Evolutionary conservation across 2,888 invertebrate genomes (phyloP).

Genomic region (Yponomeuta evonymella): DNA sequence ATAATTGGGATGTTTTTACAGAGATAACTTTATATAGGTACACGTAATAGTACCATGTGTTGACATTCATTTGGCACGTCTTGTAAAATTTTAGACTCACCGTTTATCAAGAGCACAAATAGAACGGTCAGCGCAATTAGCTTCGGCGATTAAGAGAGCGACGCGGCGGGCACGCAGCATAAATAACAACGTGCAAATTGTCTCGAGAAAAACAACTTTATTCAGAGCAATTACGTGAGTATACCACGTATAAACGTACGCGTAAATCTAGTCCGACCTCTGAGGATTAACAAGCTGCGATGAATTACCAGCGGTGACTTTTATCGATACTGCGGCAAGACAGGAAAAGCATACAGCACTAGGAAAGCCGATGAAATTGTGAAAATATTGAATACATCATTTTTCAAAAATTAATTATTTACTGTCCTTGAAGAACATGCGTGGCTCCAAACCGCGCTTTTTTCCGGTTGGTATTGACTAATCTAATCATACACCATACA

Average conservation of each 20-base stretch:
- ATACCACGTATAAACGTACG: slow-evolving; percentile 19
- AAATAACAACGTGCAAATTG: slow-evolving; percentile 29
- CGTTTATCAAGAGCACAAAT: slow-evolving; percentile 30
- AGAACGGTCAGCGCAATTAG: slow-evolving; percentile 32
- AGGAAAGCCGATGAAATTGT: not conserved
- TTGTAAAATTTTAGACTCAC: slow-evolving; percentile 29
- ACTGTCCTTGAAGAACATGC: too few species aligned
- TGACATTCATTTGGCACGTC: not conserved
- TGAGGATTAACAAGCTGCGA: slow-evolving; percentile 25
- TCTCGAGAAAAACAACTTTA: slow-evolving; percentile 41
- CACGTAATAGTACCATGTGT: not conserved
- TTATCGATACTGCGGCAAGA: slow-evolving; percentile 22
- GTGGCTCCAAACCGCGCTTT: too few species aligned
- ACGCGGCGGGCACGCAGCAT: slow-evolving; percentile 24
- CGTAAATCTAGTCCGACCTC: slow-evolving; percentile 23
- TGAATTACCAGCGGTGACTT: slow-evolving; percentile 22
- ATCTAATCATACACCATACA: not conserved
- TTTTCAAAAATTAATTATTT: too few species aligned
- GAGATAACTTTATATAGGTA: too few species aligned
- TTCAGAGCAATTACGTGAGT: slow-evolving; percentile 34
- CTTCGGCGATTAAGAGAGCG: slow-evolving; percentile 32
- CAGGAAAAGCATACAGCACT: slow-evolving; percentile 14
- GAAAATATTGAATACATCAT: too few species aligned
- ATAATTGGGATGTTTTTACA: too few species aligned
- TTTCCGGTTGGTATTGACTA: too few species aligned